Base-by-base conservation (phyloP, 2,113 vertebrate genomes). In the Bettongia penicillata region DNA sequence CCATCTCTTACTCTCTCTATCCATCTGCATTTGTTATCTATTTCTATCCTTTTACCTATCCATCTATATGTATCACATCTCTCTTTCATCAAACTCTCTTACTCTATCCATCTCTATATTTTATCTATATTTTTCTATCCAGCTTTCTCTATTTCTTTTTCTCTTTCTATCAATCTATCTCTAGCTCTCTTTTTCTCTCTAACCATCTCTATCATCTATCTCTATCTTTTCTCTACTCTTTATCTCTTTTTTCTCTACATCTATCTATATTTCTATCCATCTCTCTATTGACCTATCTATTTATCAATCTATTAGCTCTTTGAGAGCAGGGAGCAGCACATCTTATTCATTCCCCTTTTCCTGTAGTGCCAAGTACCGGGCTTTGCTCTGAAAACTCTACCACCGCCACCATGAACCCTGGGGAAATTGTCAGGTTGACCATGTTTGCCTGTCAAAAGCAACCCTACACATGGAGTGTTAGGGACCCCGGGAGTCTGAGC, bases 301-400 rank as follows among this genome's bases (percentile, higher is more conserved):
- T 25, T 19, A 26, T 4, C 31, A 2, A 61, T 31, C 26, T 37
- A 37, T 26, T 3, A 52, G 26, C 9, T 91, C 31, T 53, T 57
- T 12, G 6, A 7, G 61, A 61, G 31, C 8, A 7, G 10, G 47
- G 26, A 11, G 0, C 0, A 11, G 0, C 0, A 8, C 8, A 6
- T 37, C 89, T 89, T 53, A 57, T 43, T 77, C 9, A 3, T 22
- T 6, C 12, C 55, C 37, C 24, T 14, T 14, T 49, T n/a, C 25
- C 47, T 43, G 0, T 3, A 48, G 26, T 90, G 53, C 53, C 89
- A 19, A 43, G 55, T 8, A 19, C 37, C 89, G 0, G 12, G 24
- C 23, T 22, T 43, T 43, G 48, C 31, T 37, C 28, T 31, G 57
- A 68, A 10, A 12, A 12, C 11, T 37, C 28, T 68, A 68, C 55